Conservation (phyloP, 53 echinoderm and acorn worm genomes). For the Arbacia lixula region DNA sequence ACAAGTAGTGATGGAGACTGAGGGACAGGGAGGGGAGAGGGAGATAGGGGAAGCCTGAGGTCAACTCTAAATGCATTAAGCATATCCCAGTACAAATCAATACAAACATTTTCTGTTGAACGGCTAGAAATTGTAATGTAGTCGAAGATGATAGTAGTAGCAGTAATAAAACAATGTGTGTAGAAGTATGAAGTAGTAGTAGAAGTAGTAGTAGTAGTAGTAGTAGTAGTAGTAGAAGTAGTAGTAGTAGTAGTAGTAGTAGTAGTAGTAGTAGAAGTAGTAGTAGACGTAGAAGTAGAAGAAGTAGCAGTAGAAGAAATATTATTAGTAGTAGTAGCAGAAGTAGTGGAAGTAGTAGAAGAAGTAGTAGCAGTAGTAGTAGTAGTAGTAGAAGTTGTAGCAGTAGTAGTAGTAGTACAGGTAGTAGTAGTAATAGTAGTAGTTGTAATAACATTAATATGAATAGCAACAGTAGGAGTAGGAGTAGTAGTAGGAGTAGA, state of each 20-base stretch:
- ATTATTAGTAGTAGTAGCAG: not conserved
- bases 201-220: not conserved
- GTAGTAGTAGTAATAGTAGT: not conserved
- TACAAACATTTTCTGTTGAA: no score
- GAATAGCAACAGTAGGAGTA: not conserved
- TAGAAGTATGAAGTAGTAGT: not conserved
- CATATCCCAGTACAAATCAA: no score
- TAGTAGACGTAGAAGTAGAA: not conserved
- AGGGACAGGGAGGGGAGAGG: no score
- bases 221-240: not conserved
- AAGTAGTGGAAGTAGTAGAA: not conserved
- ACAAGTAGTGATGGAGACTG: no score
- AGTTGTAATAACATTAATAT: not conserved
- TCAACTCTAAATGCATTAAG: no score
- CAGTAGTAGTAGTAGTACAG: not conserved
- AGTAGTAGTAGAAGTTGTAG: not conserved
- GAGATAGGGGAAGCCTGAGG: no score
- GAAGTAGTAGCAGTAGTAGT: not conserved
- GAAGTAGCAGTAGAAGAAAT: not conserved
- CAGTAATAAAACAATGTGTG: no score
- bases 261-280: not conserved
- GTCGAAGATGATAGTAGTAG: no score
- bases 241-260: not conserved
- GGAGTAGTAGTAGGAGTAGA: not conserved
- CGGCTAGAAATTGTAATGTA: no score